Evolutionary conservation across 2,797 vertebrate genomes (phyloP), one percentile per base, ranked within the genome.

Genomic region (Tapera naevia): DNA sequence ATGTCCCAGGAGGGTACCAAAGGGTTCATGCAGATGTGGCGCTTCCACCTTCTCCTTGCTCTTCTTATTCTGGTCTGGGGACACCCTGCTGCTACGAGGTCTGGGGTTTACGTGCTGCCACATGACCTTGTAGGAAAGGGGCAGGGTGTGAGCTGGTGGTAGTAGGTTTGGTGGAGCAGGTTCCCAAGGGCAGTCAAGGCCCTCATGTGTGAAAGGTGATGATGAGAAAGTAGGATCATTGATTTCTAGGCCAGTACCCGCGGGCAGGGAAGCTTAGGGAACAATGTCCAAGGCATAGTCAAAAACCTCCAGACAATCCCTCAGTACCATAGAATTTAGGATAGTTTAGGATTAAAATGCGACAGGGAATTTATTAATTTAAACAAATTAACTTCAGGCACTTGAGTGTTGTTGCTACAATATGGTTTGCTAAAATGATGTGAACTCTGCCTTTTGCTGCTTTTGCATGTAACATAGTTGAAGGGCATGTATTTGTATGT

Each of bases 101-200:
- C n/a, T 58, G 75, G 45, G 37, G 58, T 72, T 45, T 5, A 0
- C 43, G 9, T 50, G 43, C 22, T 43, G 27, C 32, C 17, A 4
- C 25, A 41, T 65, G 62, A 54, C 28, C 25, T 56, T 2, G 1
- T 37, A 45, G 45, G 35, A 60, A 39, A 37, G 23, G 10, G 19
- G 3, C 4, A 39, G 13, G 15, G 16, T 28, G 8, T 51, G 15
- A 58, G 27, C 17, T 64, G 43, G 33, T 0, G 0, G 32, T 16
- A 37, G 39, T 7, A 19, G 60, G 51, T 58, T 65, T 23, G 16
- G n/a, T 4, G 7, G n/a, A n/a, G 46, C 70, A 56, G 41, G 32
- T 43, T 73, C 21, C 18, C 35, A 41, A 17, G 24, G 46, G 13
- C 23, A 10, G 24, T 50, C 27, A 67, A 67, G 48, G 67, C 35